These are phyloP conservation scores for Idaea biselata DNA, from an alignment of 2,888 invertebrate genomes.

Conservation along the genomic window DNA sequence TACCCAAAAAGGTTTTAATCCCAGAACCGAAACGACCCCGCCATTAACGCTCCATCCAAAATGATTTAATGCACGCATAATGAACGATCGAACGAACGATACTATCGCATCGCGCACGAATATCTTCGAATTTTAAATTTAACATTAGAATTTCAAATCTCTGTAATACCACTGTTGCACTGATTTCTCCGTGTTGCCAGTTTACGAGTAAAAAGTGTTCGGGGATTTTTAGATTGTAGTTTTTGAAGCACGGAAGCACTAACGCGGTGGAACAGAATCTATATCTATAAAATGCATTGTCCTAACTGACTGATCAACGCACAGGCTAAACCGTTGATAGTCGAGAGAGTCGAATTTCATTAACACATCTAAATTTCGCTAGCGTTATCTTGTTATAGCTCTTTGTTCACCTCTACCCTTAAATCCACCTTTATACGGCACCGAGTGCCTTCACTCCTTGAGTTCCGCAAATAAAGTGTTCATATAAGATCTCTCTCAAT, in stretches of 20 bases:
- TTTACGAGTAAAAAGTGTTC: slow-evolving; percentile 3
- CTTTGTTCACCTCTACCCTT: too few species aligned
- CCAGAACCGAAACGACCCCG: not conserved
- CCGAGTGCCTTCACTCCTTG: too few species aligned
- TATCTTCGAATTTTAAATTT: slow-evolving; percentile 31
- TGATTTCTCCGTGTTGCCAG: slow-evolving; percentile 15
- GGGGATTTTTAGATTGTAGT: not conserved
- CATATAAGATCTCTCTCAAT: too few species aligned
- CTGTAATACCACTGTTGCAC: slow-evolving; percentile 12
- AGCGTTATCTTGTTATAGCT: too few species aligned
- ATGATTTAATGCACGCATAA: slow-evolving; percentile 16
- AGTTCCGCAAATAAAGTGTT: too few species aligned
- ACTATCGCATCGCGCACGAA: slow-evolving; percentile 17
- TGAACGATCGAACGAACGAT: slow-evolving; percentile 14
- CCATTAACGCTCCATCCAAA: slow-evolving; percentile 13
- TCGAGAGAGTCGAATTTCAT: too few species aligned
- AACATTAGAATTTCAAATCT: slow-evolving; percentile 30
- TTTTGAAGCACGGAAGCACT: not conserved
- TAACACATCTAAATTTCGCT: too few species aligned
- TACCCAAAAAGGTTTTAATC: slow-evolving; percentile 3
- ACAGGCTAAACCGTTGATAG: too few species aligned
- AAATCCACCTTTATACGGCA: too few species aligned
- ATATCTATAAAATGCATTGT: too few species aligned
- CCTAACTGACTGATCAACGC: too few species aligned
- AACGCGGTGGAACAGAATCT: too few species aligned